Evolutionary conservation across 2,888 invertebrate genomes (phyloP).

Genomic region (Andrena minutula): DNA sequence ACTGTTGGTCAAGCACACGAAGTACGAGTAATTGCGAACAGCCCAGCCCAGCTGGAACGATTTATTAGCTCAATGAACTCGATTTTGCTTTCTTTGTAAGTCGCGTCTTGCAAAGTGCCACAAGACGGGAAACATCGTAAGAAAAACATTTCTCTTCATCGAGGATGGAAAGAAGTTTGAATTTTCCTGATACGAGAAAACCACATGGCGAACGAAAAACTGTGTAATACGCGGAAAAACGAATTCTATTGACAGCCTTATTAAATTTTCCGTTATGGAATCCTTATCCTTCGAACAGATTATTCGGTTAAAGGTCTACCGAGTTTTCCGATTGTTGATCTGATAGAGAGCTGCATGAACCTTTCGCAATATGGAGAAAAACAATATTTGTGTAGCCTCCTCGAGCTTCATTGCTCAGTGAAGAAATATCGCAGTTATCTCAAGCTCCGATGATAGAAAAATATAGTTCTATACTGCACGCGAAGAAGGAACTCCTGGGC

Average conservation of each 20-base stretch:
- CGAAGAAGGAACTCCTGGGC: not conserved
- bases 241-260: constrained; percentile 39
- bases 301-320: constrained; percentile 24
- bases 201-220: not conserved
- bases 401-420: not conserved
- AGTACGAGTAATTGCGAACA: no score
- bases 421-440: constrained; percentile 21
- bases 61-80: constrained; percentile 52
- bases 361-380: constrained; percentile 1
- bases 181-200: constrained; percentile 23
- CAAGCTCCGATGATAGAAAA: constrained; percentile 31
- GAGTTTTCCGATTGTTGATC: not conserved
- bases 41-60: constrained; percentile 35
- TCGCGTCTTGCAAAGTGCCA: constrained; percentile 12
- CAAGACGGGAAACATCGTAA: constrained; percentile 11
- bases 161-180: constrained; percentile 22
- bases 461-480: constrained; percentile 5
- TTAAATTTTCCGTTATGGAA: constrained; percentile 53
- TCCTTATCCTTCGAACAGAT: constrained; percentile 28
- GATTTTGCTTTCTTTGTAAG: constrained; percentile 33
- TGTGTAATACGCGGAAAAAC: constrained; percentile 8
- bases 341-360: not conserved
- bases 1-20: no score
- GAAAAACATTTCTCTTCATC: constrained; percentile 48
- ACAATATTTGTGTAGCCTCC: constrained; percentile 36